These are phyloP conservation scores for Phocoena phocoena DNA, from an alignment of 2,113 vertebrate genomes.

Conservation along the genomic window DNA sequence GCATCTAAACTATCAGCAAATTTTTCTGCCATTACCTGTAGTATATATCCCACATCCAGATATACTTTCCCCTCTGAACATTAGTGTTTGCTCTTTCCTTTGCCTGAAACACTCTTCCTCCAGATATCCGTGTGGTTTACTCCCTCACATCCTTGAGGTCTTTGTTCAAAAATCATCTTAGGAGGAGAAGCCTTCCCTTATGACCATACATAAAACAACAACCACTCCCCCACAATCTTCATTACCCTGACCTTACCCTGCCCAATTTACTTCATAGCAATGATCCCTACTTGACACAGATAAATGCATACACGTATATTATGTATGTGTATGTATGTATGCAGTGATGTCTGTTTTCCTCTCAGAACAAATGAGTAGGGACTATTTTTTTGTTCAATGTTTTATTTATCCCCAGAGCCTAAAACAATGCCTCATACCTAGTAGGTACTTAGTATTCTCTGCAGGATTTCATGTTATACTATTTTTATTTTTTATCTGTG, in stretches of 20 bases:
- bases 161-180: not conserved
- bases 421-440: not conserved
- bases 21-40: not conserved
- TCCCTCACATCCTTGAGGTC: not conserved
- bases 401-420: not conserved
- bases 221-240: accelerated
- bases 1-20: not conserved
- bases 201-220: not conserved
- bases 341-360: not conserved
- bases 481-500: not conserved
- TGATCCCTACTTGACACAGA: not conserved
- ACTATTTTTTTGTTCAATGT: not conserved
- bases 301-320: not conserved
- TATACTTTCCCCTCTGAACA: not conserved
- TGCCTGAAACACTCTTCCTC: not conserved
- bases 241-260: not conserved
- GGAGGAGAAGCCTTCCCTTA: not conserved
- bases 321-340: not conserved
- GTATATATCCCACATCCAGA: not conserved
- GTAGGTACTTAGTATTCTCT: not conserved
- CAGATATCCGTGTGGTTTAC: not conserved
- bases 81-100: not conserved
- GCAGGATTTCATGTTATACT: not conserved
- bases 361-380: not conserved
- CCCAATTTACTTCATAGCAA: not conserved